Base-by-base conservation (phyloP, 53 echinoderm and acorn worm genomes). In the Patiria pectinifera region DNA sequence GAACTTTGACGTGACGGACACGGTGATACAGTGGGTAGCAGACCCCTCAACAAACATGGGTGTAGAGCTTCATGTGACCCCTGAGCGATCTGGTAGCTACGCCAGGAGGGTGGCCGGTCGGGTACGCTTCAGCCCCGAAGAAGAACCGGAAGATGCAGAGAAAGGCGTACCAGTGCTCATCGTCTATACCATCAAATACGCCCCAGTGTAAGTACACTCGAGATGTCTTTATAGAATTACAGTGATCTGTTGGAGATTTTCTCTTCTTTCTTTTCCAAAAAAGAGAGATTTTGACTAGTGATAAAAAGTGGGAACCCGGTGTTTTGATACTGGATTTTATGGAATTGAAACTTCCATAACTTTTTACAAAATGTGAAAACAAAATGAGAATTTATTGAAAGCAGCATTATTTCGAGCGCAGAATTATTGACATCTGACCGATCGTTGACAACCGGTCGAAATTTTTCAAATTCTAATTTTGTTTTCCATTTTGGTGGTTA, bases 131-230 rank as follows among this genome's bases (percentile, higher is more conserved):
- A 93, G 85, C 25, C 95, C 98, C 14, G 93, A 95, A 47, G 92
- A 93, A 19, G 91, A 92, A 19, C 94, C 94, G 15, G 91, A 93
- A 7, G 69, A 92, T 18, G 69, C 91, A 19, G 87, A 94, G 58
- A 80, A 84, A 47, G 95, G 97, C 22, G 84, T 70, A 8, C 97
- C 97, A 2, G 86, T 96, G 14, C 92, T 98, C 19, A 87, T 92
- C 85, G 92, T 98, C 59, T 98, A 98, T 87, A 98, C 98, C 48
- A 85, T 95, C 45, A 96, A 98, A 89, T 96, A 92, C 63, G 94
- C 94, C 13, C 96, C 96, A 92, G 93, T 86, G 98, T 98, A 93
- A 96, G 97, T 92, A 80, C 83, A 76, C 2, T 11, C 43, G 19
- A 11, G 2, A 25, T 83, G 9, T 47, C 24, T 2, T 69, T 85